Conservation (phyloP, 2,113 vertebrate species). For the Apodemus speciosus region DNA sequence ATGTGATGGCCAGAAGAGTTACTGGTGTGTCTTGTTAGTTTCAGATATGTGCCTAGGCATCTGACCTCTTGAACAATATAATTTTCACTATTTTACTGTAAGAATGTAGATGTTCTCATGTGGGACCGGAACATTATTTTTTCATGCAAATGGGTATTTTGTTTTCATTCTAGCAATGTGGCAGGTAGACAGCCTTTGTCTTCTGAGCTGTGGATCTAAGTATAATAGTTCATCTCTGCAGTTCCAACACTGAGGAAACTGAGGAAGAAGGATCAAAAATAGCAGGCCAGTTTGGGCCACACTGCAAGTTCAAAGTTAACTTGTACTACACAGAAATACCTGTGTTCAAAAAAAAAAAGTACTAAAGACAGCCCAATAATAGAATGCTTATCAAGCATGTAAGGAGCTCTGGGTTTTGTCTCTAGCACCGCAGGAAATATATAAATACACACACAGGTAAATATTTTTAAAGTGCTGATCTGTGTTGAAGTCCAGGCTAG, state of each 20-base stretch:
- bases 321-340: background rate
- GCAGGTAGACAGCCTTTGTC: slow-evolving; percentile 13
- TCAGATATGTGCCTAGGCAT: slow-evolving; percentile 5
- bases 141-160: slow-evolving; percentile 25
- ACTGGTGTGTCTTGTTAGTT: background rate
- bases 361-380: background rate
- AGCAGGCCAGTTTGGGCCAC: background rate
- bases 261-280: background rate
- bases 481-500: background rate
- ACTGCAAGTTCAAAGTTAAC: background rate
- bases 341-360: background rate
- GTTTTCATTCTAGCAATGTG: background rate
- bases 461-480: background rate
- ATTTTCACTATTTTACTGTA: slow-evolving; percentile 6
- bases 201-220: background rate
- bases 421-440: background rate
- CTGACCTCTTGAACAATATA: background rate
- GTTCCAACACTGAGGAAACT: background rate
- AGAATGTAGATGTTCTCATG: slow-evolving; percentile 3
- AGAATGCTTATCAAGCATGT: background rate
- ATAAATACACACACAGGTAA: background rate
- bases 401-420: background rate
- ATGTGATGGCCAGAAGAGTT: background rate
- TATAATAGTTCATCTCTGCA: background rate
- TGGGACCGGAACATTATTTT: slow-evolving; percentile 26